Evolutionary conservation across 2,113 vertebrate species (phyloP).

Genomic region (Siniperca chuatsi): DNA sequence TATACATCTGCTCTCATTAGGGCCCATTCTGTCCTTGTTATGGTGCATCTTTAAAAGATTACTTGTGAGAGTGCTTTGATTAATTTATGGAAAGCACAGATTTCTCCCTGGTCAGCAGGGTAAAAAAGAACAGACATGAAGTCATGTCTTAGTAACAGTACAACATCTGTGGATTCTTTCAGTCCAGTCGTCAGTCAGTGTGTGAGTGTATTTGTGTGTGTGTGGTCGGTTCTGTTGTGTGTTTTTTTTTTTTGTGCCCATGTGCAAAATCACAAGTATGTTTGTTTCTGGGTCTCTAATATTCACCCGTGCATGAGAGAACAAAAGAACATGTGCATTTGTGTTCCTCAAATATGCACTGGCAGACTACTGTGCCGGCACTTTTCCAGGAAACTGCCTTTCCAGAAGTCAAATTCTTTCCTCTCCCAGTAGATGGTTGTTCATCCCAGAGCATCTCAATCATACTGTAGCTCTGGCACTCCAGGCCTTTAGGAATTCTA

Average conservation of each 20-base stretch:
- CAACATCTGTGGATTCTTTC: neutral
- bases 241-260: neutral
- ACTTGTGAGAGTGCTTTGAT: neutral
- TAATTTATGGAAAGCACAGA: conserved; percentile 4
- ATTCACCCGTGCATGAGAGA: conserved; percentile 11
- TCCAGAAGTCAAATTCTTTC: conserved; percentile 60
- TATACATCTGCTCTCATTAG: too few species aligned
- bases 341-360: conserved; percentile 42
- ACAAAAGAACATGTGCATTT: conserved; percentile 51
- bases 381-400: conserved; percentile 61
- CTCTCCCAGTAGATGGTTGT: neutral
- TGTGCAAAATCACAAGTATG: neutral
- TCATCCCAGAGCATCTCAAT: too few species aligned
- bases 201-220: neutral
- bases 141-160: conserved; percentile 21
- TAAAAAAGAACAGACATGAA: conserved; percentile 32
- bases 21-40: neutral
- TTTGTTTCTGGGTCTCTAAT: neutral
- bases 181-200: neutral
- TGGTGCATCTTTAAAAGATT: neutral
- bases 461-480: too few species aligned
- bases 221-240: conserved; percentile 19
- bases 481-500: too few species aligned
- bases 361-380: neutral
- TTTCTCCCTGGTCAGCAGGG: neutral